A percentile compares a stretch with the other conserved stretches of the same genome.
phyloP scores from a whole-genome alignment of 2,797 vertebrate genomes.

The Alcedo atthis region DNA sequence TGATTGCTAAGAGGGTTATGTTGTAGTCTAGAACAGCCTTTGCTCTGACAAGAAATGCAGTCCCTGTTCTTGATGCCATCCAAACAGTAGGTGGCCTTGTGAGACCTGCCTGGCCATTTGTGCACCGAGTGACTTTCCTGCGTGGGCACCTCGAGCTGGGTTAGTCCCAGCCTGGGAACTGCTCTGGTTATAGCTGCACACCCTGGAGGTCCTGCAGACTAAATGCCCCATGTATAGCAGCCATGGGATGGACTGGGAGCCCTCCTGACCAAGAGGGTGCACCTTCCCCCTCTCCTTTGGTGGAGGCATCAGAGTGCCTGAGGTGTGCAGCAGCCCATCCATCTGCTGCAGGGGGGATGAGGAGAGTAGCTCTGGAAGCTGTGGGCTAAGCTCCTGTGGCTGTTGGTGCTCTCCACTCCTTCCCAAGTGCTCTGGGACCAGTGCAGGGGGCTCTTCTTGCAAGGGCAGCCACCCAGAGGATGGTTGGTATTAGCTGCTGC shows the following conservation, averaged over 20 bases:
- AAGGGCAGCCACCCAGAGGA: neutral
- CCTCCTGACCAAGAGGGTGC: no score
- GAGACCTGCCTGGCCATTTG: no score
- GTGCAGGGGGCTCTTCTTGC: neutral
- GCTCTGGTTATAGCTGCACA: no score
- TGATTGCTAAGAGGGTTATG: neutral
- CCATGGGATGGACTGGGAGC: no score
- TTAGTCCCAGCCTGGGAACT: no score
- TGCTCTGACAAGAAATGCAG: neutral
- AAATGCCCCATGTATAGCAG: no score
- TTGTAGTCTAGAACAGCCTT: neutral
- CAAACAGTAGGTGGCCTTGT: no score
- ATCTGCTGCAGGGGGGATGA: neutral
- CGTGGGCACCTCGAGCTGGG: no score
- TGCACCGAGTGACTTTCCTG: neutral
- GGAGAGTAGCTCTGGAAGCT: neutral
- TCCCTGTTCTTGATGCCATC: neutral
- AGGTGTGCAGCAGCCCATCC: no score
- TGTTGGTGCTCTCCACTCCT: neutral
- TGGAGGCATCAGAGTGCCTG: no score
- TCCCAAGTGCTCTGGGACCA: rapidly evolving
- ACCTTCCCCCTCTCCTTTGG: no score
- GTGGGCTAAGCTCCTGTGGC: neutral
- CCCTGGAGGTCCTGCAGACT: no score
- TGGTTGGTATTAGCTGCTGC: neutral